A percentile compares a stretch with the other conserved stretches of the same genome.
These are phyloP conservation scores for Polydrusus cervinus DNA, from an alignment of 2,888 invertebrate species.

Conservation along the genomic window DNA sequence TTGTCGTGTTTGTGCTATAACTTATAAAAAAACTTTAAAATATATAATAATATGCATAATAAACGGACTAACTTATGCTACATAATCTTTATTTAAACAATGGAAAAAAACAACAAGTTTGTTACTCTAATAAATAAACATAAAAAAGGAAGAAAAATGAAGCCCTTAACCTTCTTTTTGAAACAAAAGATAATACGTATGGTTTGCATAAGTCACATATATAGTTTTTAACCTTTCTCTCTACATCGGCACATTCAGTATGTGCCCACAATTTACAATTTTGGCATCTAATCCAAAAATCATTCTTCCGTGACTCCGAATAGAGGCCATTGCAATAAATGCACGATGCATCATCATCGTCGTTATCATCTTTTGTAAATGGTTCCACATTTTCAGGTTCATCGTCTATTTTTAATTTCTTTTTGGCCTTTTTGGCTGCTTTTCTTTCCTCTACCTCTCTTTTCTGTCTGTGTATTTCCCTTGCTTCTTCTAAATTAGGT, in stretches of 20 bases:
- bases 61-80: neutral
- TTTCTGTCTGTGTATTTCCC: conserved; percentile 7
- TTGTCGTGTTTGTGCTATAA: too few species aligned
- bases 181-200: too few species aligned
- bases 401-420: conserved; percentile 1
- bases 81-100: neutral
- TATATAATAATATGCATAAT: neutral
- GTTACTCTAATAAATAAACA: neutral
- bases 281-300: conserved; percentile 2
- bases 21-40: neutral
- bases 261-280: conserved; percentile 9
- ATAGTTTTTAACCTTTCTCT: neutral
- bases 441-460: conserved; percentile 3
- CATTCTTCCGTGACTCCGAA: conserved; percentile 3
- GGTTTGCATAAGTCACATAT: too few species aligned
- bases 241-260: neutral
- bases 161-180: too few species aligned
- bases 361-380: conserved; percentile 4
- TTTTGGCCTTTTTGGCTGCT: neutral
- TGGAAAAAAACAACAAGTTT: neutral
- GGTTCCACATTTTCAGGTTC: conserved; percentile 7
- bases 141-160: too few species aligned
- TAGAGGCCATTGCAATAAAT: conserved; percentile 9
- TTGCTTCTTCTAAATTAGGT: conserved; percentile 3
- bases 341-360: conserved; percentile 9